Evolutionary conservation across 92 coral and sea anemone species (phyloP).

Genomic region (Isaurus tuberculatus): DNA sequence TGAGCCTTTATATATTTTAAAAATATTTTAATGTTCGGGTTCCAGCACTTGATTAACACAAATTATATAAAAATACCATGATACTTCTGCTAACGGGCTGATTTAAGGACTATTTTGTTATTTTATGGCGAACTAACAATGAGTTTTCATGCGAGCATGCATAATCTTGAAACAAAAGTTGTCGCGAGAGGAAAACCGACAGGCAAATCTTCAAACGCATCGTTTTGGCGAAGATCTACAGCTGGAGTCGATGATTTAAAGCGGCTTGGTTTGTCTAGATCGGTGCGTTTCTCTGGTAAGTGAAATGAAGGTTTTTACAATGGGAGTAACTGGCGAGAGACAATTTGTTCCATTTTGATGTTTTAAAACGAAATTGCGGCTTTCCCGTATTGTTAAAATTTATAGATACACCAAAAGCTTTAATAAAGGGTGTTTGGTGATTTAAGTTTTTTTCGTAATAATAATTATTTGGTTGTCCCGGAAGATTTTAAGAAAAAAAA

Average conservation of each 20-base stretch:
- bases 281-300: slow-evolving; percentile 51
- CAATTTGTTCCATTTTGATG: background rate
- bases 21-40: background rate
- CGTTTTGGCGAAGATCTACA: slow-evolving; percentile 40
- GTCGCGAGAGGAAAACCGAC: background rate
- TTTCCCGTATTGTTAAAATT: too few species aligned
- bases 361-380: background rate
- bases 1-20: too few species aligned
- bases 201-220: slow-evolving; percentile 11
- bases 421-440: too few species aligned
- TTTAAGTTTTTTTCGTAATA: too few species aligned
- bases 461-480: too few species aligned
- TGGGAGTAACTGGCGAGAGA: background rate
- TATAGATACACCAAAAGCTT: too few species aligned
- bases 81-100: background rate
- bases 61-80: background rate
- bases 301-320: background rate
- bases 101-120: background rate
- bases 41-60: background rate
- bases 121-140: background rate
- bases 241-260: slow-evolving; percentile 39
- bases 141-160: slow-evolving; percentile 44
- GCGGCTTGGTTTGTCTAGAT: slow-evolving; percentile 32
- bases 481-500: too few species aligned
- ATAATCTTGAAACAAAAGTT: slow-evolving; percentile 1